Conservation (phyloP, 2,888 invertebrate genomes). For the Dyspetes luteomarginatus region DNA sequence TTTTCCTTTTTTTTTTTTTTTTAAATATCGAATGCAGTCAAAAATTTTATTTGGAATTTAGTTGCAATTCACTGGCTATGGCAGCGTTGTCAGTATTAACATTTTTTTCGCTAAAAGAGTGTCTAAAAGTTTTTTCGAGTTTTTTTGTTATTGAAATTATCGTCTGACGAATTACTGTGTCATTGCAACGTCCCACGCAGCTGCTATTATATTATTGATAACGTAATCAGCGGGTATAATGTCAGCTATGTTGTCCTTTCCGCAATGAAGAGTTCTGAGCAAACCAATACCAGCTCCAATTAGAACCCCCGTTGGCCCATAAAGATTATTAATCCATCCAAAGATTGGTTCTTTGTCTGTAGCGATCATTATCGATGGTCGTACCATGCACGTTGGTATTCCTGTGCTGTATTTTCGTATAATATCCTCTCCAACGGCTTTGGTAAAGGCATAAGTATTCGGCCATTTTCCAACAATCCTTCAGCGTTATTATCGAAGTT, state of each 20-base stretch:
- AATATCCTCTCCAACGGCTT: slow-evolving; percentile 88
- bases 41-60: too few species aligned
- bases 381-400: slow-evolving; percentile 87
- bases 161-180: slow-evolving; percentile 68
- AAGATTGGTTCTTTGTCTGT: slow-evolving; percentile 82
- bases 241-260: slow-evolving; percentile 85
- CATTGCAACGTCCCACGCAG: slow-evolving; percentile 84
- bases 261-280: slow-evolving; percentile 86
- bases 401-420: slow-evolving; percentile 84
- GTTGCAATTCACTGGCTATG: too few species aligned
- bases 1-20: too few species aligned
- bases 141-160: not conserved
- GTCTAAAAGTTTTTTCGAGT: too few species aligned
- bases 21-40: too few species aligned
- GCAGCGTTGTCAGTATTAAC: too few species aligned
- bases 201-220: slow-evolving; percentile 86
- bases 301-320: slow-evolving; percentile 87
- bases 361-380: slow-evolving; percentile 87
- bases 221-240: slow-evolving; percentile 89
- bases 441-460: slow-evolving; percentile 90
- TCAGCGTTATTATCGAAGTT: slow-evolving; percentile 60
- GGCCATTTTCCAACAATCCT: slow-evolving; percentile 86
- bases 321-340: slow-evolving; percentile 89
- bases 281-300: slow-evolving; percentile 86
- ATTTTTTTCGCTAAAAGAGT: not conserved